These are phyloP conservation scores for Lates japonicus DNA, from an alignment of 2,797 vertebrate species.

Conservation along the genomic window DNA sequence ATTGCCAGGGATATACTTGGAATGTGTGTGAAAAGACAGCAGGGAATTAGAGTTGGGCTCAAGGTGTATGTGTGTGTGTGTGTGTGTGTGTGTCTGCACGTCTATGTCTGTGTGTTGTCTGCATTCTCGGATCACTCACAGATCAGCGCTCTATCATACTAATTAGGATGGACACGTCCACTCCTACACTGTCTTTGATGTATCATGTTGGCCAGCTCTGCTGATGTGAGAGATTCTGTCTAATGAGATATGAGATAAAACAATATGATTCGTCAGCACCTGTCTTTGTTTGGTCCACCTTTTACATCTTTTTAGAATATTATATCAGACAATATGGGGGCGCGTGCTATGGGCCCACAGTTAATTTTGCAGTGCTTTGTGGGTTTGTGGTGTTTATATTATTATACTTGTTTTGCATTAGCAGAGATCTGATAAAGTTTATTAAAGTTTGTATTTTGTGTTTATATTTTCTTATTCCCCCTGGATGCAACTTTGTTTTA, in stretches of 20 bases:
- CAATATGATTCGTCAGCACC: slow-evolving; percentile 70
- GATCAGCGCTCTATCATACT: slow-evolving; percentile 61
- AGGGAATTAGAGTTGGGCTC: slow-evolving; percentile 35
- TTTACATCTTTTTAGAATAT: slow-evolving; percentile 53
- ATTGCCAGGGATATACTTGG: slow-evolving; percentile 52
- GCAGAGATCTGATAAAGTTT: slow-evolving; percentile 6
- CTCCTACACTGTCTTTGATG: slow-evolving; percentile 72
- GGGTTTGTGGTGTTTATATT: slow-evolving; percentile 4
- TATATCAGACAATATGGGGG: slow-evolving; percentile 45
- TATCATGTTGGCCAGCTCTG: slow-evolving; percentile 57
- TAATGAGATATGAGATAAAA: slow-evolving; percentile 68
- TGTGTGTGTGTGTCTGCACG: slow-evolving; percentile 15
- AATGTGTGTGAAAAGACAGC: slow-evolving; percentile 36
- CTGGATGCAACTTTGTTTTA: not conserved
- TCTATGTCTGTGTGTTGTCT: slow-evolving; percentile 19
- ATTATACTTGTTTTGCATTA: not conserved
- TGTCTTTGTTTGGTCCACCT: slow-evolving; percentile 51
- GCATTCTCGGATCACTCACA: slow-evolving; percentile 58
- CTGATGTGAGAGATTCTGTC: slow-evolving; percentile 64
- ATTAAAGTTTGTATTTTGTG: not conserved
- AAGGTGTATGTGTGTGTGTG: slow-evolving; percentile 45
- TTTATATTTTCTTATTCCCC: not conserved
- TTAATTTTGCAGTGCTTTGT: slow-evolving; percentile 23
- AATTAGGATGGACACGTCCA: slow-evolving; percentile 70
- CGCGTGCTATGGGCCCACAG: not conserved